These are phyloP conservation scores for Periophthalmodon schlosseri DNA, from an alignment of 2,113 vertebrate species.

Conservation along the genomic window DNA sequence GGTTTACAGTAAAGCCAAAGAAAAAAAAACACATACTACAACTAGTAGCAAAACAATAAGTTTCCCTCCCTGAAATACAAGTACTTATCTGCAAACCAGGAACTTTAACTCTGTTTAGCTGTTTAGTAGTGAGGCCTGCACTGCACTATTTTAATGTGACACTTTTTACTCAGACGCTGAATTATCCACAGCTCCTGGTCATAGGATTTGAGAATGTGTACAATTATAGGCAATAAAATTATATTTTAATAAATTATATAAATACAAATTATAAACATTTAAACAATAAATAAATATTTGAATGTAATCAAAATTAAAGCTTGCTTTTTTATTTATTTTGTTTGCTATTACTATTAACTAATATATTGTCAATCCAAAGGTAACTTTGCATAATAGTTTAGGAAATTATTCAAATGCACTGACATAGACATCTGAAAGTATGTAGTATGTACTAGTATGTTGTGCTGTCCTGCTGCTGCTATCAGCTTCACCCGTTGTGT, in stretches of 20 bases:
- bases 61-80: too few species aligned
- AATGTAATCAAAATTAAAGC: too few species aligned
- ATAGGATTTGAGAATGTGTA: not conserved
- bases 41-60: too few species aligned
- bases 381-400: not conserved
- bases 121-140: too few species aligned
- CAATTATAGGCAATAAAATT: too few species aligned
- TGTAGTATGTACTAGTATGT: constrained; percentile 22
- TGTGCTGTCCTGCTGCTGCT: constrained; percentile 49
- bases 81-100: not conserved
- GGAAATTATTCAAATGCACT: not conserved
- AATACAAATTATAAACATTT: too few species aligned
- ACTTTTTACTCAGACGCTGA: not conserved
- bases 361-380: too few species aligned
- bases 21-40: not conserved
- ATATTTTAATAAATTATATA: too few species aligned
- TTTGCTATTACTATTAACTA: not conserved
- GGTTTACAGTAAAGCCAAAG: not conserved
- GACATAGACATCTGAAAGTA: constrained; percentile 33
- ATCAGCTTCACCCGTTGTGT: constrained; percentile 74
- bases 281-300: too few species aligned
- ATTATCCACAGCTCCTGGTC: not conserved
- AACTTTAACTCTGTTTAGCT: not conserved
- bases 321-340: too few species aligned
- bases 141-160: not conserved